Evolutionary conservation across 2,797 vertebrate species (phyloP), one percentile per base, ranked within the genome.

Genomic region (Danio kyathit): DNA sequence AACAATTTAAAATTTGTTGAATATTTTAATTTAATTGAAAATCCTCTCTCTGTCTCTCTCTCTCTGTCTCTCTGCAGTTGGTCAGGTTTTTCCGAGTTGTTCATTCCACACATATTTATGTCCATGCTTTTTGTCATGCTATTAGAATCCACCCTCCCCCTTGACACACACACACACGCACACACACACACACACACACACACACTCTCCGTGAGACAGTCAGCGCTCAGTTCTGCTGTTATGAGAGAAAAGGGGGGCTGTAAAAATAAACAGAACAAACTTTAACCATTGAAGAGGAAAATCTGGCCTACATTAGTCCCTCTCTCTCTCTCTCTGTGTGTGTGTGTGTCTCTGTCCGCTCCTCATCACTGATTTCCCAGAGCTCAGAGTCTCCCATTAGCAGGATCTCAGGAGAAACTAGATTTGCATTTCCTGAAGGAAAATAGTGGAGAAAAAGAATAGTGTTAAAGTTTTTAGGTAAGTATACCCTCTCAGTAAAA

Each of bases 221-320:
- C 73, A 74, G 77, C 72, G 44, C 67, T 72, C 59, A 54, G 46
- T 54, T 79, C 67, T 63, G 69, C 78, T 79, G 67, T 79, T 74
- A 74, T 80, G 19, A 81, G 81, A 66, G 69, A 57, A 67, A 77
- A 82, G 79, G 74, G 77, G 80, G 63, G 65, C 29, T 83, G 66
- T 48, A 4, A 88, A 87, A 85, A 78, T 86, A 88, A 84, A 71
- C 60, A 71, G 51, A 71, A 66, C 70, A 74, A 72, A 89, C 21
- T 91, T 89, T 86, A 90, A 86, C 83, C 86, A 86, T 73, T 88
- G 88, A 89, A 91, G 91, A 86, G 87, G 89, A 87, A 90, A 90
- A 88, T 83, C 84, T 90, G 90, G 90, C 92, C 93, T 84, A 91
- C 78, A 92, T 93, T 77, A 14, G 80, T 70, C 49, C 19, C 65